Evolutionary conservation across 2,888 invertebrate genomes (phyloP).

Genomic region (Cheiracanthium punctorium): DNA sequence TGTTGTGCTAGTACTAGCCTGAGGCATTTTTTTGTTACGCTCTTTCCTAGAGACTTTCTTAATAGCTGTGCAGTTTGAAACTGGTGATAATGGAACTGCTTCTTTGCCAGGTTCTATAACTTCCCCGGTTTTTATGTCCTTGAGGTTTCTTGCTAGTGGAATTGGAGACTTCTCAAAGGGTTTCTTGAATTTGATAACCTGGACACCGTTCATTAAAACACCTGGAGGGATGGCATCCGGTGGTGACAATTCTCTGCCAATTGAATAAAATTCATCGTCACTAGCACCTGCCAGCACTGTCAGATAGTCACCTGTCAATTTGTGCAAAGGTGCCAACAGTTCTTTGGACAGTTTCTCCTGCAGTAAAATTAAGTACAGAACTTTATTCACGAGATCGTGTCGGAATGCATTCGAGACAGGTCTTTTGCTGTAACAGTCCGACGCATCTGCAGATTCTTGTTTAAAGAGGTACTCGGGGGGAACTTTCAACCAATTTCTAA

Average conservation of each 20-base stretch:
- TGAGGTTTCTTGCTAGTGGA: too few species aligned
- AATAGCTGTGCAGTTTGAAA: too few species aligned
- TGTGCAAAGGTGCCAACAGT: background rate
- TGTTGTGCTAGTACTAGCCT: too few species aligned
- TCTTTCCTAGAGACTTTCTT: too few species aligned
- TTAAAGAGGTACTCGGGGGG: slow-evolving; percentile 22
- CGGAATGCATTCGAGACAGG: background rate
- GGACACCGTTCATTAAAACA: background rate
- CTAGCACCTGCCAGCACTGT: background rate
- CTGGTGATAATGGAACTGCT: too few species aligned
- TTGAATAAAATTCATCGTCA: background rate
- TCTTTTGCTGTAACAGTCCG: background rate
- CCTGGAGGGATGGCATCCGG: background rate
- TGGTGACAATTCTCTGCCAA: background rate
- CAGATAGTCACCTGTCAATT: slow-evolving; percentile 12
- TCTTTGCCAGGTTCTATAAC: too few species aligned
- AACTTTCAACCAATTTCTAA: slow-evolving; percentile 20
- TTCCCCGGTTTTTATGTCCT: too few species aligned
- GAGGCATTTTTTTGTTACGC: too few species aligned
- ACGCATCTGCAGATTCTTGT: background rate
- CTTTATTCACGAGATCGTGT: slow-evolving; percentile 25
- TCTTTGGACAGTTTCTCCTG: background rate
- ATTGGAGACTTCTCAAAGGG: too few species aligned
- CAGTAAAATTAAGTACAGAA: slow-evolving; percentile 19
- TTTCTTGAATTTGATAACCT: background rate